Conservation (phyloP, 2,113 vertebrate species). For the Cryptotis parvus region DNA sequence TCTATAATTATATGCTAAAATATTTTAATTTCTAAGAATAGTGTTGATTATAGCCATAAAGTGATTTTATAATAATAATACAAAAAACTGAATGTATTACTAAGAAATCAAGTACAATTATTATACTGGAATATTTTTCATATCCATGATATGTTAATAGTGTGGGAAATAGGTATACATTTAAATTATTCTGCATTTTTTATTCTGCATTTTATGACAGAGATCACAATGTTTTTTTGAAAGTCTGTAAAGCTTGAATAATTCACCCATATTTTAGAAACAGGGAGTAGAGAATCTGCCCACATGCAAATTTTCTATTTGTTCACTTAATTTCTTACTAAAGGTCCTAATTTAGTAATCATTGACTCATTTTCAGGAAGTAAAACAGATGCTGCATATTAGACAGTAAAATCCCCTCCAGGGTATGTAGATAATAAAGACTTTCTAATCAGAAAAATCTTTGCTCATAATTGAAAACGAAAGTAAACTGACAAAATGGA, state of each 20-base stretch:
- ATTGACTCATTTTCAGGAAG: background rate
- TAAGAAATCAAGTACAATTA: background rate
- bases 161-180: background rate
- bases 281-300: background rate
- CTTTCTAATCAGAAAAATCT: constrained; percentile 20
- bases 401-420: background rate
- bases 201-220: constrained; percentile 2
- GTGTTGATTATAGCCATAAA: background rate
- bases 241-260: constrained; percentile 11
- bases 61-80: background rate
- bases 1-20: no score
- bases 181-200: constrained; percentile 21
- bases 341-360: constrained; percentile 8
- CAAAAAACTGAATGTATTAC: constrained; percentile 13
- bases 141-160: background rate
- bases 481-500: constrained; percentile 31
- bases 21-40: background rate
- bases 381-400: background rate
- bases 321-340: background rate
- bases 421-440: background rate
- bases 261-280: background rate
- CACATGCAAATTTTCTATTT: background rate
- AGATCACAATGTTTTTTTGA: constrained; percentile 39
- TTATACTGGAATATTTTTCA: background rate
- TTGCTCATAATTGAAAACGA: background rate